A percentile compares a stretch with the other conserved stretches of the same genome.
Conservation (phyloP, 2,888 invertebrate genomes). For the Gastrophysa polygoni region DNA sequence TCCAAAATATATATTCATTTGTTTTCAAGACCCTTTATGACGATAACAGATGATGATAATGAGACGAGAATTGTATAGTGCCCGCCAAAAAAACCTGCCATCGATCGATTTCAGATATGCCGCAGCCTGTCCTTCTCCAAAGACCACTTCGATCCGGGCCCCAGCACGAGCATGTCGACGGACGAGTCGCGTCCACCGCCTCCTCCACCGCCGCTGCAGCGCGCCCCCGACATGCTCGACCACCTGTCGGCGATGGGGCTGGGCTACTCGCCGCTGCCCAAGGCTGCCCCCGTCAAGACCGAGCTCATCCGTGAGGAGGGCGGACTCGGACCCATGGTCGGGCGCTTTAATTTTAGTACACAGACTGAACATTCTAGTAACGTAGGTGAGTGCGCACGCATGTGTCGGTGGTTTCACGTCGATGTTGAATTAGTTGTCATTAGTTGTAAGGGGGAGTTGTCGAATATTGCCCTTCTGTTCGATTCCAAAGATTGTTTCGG, state of each 20-base stretch:
- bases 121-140: constrained; percentile 53
- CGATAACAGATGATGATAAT: too few relatives aligned
- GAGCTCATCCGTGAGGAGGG: constrained; percentile 70
- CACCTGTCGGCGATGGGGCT: constrained; percentile 27
- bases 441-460: too few relatives aligned
- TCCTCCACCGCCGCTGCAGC: constrained; percentile 24
- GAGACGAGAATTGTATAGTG: too few relatives aligned
- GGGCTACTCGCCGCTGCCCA: constrained; percentile 22
- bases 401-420: too few relatives aligned
- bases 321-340: constrained; percentile 77
- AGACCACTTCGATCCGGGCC: constrained; percentile 35
- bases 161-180: too few relatives aligned
- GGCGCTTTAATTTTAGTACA: constrained; percentile 53
- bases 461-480: too few relatives aligned
- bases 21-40: too few relatives aligned
- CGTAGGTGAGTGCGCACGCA: constrained; percentile 28
- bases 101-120: constrained; percentile 54
- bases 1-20: too few relatives aligned
- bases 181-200: too few relatives aligned
- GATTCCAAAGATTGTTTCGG: too few relatives aligned
- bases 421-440: too few relatives aligned
- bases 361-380: constrained; percentile 36
- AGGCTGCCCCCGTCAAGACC: constrained; percentile 57
- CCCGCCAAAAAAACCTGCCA: too few relatives aligned
- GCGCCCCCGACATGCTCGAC: constrained; percentile 12